These are phyloP conservation scores for Myotis planiceps DNA, from an alignment of 2,797 vertebrate genomes.

Conservation along the genomic window DNA sequence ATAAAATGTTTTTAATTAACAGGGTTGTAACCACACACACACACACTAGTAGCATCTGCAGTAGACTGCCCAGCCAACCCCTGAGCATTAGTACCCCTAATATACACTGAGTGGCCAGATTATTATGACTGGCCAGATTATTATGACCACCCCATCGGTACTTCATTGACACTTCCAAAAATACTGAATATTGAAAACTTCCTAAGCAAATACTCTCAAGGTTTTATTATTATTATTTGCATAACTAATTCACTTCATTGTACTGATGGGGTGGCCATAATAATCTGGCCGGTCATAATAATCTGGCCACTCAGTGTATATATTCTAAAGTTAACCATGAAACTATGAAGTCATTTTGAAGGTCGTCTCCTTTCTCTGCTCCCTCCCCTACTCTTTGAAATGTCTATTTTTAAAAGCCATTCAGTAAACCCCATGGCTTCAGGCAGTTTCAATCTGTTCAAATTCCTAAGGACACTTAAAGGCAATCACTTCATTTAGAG, in stretches of 20 bases:
- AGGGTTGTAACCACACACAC: not conserved
- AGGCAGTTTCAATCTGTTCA: constrained; percentile 65
- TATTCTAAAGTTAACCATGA: not conserved
- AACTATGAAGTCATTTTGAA: not conserved
- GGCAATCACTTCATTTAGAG: constrained; percentile 47
- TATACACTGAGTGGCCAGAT: not conserved
- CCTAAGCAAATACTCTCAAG: too few relatives aligned
- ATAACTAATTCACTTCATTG: too few relatives aligned
- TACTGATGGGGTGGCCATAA: too few relatives aligned
- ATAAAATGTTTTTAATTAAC: not conserved
- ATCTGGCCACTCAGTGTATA: not conserved
- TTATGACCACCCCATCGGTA: too few relatives aligned
- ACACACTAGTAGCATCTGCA: not conserved
- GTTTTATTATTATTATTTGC: too few relatives aligned
- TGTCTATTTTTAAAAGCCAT: constrained; percentile 42
- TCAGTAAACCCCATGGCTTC: constrained; percentile 56
- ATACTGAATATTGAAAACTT: too few relatives aligned
- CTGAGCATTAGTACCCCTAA: not conserved
- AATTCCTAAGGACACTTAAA: constrained; percentile 65
- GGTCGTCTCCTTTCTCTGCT: not conserved
- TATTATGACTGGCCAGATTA: too few relatives aligned
- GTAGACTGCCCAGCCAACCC: not conserved
- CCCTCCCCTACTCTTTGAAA: constrained; percentile 44
- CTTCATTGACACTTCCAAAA: too few relatives aligned
- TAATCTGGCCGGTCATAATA: too few relatives aligned